phyloP scores from a whole-genome alignment of 2,888 invertebrate genomes.

The Agapetus fuscipes region DNA sequence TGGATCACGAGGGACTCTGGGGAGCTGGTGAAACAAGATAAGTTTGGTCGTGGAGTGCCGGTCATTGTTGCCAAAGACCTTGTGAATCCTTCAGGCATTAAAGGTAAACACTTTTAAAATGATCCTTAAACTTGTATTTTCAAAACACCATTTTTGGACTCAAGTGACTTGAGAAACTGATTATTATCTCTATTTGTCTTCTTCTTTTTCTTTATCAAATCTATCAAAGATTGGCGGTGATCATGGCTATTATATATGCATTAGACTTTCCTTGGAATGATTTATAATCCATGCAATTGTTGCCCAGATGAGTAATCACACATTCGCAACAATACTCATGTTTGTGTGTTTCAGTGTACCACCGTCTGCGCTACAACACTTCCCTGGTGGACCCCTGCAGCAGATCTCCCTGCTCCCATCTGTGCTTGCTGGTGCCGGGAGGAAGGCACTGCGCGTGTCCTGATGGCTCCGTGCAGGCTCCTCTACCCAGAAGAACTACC shows the following conservation, averaged over 20 bases:
- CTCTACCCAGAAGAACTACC: conserved; percentile 45
- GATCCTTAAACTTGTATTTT: conserved; percentile 7
- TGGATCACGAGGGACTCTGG: conserved; percentile 90
- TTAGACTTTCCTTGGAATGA: no score
- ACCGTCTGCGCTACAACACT: conserved; percentile 73
- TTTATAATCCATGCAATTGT: no score
- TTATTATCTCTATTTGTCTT: no score
- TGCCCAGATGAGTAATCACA: no score
- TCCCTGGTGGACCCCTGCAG: conserved; percentile 60
- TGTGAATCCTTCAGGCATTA: conserved; percentile 77
- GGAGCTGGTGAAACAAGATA: conserved; percentile 83
- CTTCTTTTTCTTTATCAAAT: no score
- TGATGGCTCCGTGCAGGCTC: conserved; percentile 48
- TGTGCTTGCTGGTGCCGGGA: conserved; percentile 83
- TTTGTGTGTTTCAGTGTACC: conserved; percentile 61
- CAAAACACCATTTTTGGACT: not conserved
- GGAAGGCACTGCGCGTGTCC: conserved; percentile 90
- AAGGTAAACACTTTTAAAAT: conserved; percentile 39
- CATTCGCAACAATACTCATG: no score
- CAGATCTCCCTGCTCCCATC: conserved; percentile 72
- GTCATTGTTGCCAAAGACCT: conserved; percentile 74
- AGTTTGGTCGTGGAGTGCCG: conserved; percentile 92
- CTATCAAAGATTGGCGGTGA: no score
- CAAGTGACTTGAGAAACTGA: no score
- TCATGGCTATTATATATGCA: no score